phyloP scores from a whole-genome alignment of 1,140 invertebrate genomes.

The Drosophila orena region DNA sequence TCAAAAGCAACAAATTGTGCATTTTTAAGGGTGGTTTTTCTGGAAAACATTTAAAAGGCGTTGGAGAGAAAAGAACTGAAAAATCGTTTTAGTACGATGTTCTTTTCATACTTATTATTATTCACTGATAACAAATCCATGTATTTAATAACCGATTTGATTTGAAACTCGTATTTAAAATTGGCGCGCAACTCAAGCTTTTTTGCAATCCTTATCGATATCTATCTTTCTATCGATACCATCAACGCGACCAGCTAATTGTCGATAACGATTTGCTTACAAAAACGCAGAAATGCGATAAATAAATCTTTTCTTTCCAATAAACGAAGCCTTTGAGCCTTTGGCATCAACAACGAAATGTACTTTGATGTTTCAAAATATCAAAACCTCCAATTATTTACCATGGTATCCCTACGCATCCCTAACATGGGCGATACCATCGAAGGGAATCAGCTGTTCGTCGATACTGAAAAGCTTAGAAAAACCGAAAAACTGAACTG shows the following conservation, averaged over 20 bases:
- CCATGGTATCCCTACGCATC: not conserved
- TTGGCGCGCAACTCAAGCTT: not conserved
- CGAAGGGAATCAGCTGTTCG: not conserved
- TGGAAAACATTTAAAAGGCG: not conserved
- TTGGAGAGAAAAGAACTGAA: too few relatives aligned
- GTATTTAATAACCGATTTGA: too few relatives aligned
- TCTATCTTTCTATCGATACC: not conserved
- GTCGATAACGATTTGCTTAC: not conserved
- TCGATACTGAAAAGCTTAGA: not conserved
- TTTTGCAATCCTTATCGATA: not conserved
- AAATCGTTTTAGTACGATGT: too few relatives aligned
- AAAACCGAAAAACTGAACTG: conserved; percentile 3
- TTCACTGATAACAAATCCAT: too few relatives aligned
- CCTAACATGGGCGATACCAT: not conserved
- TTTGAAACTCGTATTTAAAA: not conserved
- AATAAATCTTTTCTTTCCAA: too few relatives aligned
- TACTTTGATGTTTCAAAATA: not conserved
- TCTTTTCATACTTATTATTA: too few relatives aligned
- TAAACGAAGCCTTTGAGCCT: too few relatives aligned
- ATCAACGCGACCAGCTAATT: not conserved
- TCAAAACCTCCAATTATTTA: not conserved
- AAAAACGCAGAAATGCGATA: too few relatives aligned
- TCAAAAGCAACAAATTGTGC: not conserved
- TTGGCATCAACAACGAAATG: too few relatives aligned
- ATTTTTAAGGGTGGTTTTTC: not conserved